A percentile compares a stretch with the other conserved stretches of the same genome.
Evolutionary conservation across 2,113 vertebrate species (phyloP).

Genomic region (Alethe diademata): DNA sequence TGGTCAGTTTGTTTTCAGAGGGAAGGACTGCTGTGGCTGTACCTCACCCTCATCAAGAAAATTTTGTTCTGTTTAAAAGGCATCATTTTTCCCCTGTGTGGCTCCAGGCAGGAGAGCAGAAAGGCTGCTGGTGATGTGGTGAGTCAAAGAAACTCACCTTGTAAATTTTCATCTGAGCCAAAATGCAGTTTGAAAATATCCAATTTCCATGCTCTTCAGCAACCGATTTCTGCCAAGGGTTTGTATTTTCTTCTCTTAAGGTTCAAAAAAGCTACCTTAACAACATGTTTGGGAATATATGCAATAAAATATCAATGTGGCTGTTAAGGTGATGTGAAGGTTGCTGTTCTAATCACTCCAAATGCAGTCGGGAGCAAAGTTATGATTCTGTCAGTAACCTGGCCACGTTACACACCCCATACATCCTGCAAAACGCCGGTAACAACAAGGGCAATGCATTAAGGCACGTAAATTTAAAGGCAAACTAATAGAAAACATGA

Average conservation of each 20-base stretch:
- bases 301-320: neutral
- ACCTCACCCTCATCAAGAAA: neutral
- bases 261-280: neutral
- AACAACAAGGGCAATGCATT: neutral
- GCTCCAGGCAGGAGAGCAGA: neutral
- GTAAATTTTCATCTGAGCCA: neutral
- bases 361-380: neutral
- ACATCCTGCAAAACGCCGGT: fast-evolving
- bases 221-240: neutral
- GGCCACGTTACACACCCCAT: neutral
- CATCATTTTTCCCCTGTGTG: neutral
- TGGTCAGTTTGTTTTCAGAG: neutral
- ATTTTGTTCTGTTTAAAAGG: neutral
- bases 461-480: neutral
- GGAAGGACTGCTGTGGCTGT: neutral
- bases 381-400: neutral
- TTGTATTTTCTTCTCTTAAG: constrained; percentile 9
- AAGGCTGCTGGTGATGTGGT: neutral
- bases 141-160: neutral
- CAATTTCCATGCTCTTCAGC: neutral
- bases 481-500: neutral
- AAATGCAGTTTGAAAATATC: neutral
- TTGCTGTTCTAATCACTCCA: constrained; percentile 35
- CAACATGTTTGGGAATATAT: neutral
- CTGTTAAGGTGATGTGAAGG: constrained; percentile 41